phyloP scores from a whole-genome alignment of 2,113 vertebrate genomes.

The Rattus rattus region DNA sequence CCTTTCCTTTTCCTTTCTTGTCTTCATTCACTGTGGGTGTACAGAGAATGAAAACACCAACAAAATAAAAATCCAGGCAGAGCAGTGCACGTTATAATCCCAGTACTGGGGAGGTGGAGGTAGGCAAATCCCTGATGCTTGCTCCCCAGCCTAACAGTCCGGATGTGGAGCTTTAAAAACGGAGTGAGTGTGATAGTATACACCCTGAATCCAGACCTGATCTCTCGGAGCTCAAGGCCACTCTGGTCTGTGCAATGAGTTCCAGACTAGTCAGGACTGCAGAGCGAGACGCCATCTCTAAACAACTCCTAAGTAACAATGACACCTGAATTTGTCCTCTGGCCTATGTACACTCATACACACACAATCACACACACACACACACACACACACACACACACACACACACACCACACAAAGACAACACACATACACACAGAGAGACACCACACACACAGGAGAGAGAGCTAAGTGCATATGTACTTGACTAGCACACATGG shows the following conservation, averaged over 20 bases:
- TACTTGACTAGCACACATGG: background rate
- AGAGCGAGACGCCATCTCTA: background rate
- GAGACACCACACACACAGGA: background rate
- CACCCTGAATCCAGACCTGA: background rate
- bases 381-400: background rate
- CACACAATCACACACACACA: too few species aligned
- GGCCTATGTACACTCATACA: background rate
- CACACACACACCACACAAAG: background rate
- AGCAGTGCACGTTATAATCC: background rate
- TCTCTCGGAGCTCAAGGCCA: background rate
- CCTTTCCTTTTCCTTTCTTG: too few species aligned
- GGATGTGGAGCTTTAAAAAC: too few species aligned
- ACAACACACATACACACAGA: background rate
- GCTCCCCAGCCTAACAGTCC: too few species aligned
- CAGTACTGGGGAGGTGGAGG: background rate
- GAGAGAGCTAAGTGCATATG: background rate
- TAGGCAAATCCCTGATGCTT: too few species aligned
- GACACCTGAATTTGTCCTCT: background rate
- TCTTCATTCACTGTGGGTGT: too few species aligned
- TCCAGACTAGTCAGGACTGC: background rate
- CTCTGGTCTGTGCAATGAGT: background rate
- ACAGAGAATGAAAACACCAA: background rate
- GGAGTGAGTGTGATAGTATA: too few species aligned
- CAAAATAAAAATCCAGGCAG: background rate
- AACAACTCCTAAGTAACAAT: too few species aligned